A percentile compares a stretch with the other conserved stretches of the same genome.
Evolutionary conservation across 2,113 vertebrate genomes (phyloP).

Genomic region (Corapipo altera): DNA sequence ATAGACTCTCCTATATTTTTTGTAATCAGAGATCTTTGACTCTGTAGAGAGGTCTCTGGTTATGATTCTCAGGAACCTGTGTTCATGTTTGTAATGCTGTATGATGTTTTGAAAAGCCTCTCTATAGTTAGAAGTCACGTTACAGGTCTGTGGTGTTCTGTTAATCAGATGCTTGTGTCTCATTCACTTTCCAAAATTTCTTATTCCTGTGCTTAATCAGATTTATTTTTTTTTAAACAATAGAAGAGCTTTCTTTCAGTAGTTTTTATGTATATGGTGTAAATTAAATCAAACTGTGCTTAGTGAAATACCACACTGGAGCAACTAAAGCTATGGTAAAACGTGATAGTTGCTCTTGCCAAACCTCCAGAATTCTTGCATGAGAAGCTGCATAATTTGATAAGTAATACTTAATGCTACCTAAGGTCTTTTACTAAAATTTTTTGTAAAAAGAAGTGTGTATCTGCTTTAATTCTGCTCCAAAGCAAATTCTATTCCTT

Average conservation of each 20-base stretch:
- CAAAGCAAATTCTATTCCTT: not conserved
- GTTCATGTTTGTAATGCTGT: not conserved
- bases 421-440: not conserved
- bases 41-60: not conserved
- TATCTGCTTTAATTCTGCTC: not conserved
- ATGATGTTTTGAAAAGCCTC: not conserved
- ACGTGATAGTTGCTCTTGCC: not conserved
- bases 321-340: not conserved
- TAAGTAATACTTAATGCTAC: not conserved
- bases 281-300: not conserved
- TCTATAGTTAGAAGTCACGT: not conserved
- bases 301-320: not conserved
- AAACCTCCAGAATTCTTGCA: not conserved
- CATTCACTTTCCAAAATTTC: not conserved
- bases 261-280: not conserved
- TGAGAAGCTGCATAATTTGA: not conserved
- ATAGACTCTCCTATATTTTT: not conserved
- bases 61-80: not conserved
- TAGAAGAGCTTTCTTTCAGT: not conserved
- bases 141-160: not conserved
- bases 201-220: not conserved
- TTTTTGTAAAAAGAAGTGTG: not conserved
- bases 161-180: not conserved
- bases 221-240: not conserved
- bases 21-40: not conserved